Conservation (phyloP, 2,113 vertebrate species). For the Neotoma lepida region DNA sequence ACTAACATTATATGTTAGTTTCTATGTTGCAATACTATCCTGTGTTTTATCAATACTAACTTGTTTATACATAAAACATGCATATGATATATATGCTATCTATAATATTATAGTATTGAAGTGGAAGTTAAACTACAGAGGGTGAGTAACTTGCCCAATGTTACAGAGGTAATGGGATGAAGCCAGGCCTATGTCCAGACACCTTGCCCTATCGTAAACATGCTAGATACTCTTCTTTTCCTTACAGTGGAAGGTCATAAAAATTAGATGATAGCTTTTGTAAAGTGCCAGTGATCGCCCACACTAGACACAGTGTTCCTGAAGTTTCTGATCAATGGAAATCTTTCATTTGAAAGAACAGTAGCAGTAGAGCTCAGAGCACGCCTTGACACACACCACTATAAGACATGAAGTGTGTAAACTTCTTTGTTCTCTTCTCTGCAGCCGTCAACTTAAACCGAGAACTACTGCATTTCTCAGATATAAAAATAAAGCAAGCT, state of each 20-base stretch:
- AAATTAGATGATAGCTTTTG: not conserved
- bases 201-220: not conserved
- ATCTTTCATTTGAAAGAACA: slow-evolving; percentile 11
- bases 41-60: not conserved
- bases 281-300: not conserved
- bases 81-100: not conserved
- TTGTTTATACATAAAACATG: slow-evolving; percentile 1
- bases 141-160: slow-evolving; percentile 35
- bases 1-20: not conserved
- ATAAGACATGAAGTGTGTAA: not conserved
- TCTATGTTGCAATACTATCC: not conserved
- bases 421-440: not conserved
- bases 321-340: not conserved
- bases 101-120: not conserved
- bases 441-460: not conserved
- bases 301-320: not conserved
- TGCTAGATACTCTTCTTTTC: not conserved
- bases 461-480: not conserved
- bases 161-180: not conserved
- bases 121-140: not conserved
- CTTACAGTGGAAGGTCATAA: not conserved
- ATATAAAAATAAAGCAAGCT: slow-evolving; percentile 7
- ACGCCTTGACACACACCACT: not conserved
- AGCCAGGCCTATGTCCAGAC: not conserved
- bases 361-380: not conserved